A percentile compares a stretch with the other conserved stretches of the same genome.
These are phyloP conservation scores for Rotaria macrura DNA, from an alignment of 2,888 invertebrate species.

Conservation along the genomic window DNA sequence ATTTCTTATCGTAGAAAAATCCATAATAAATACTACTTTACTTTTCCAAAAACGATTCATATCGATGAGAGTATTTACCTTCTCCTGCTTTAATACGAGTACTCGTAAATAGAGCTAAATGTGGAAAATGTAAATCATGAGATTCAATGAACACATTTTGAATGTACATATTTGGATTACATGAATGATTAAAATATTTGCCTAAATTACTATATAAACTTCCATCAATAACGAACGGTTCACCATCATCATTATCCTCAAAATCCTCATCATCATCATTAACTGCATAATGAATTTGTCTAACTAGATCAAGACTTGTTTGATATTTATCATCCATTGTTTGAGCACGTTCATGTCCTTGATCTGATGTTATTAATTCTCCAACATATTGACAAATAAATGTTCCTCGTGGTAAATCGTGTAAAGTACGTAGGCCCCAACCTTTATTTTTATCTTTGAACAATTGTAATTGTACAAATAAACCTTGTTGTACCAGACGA, in stretches of 20 bases:
- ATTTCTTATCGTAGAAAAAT: neutral
- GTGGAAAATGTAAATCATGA: conserved; percentile 62
- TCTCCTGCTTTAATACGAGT: conserved; percentile 71
- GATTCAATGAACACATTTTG: conserved; percentile 60
- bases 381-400: neutral
- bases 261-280: neutral
- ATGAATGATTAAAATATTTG: conserved; percentile 91
- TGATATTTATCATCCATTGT: neutral
- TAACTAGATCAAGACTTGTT: neutral
- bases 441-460: conserved; percentile 78
- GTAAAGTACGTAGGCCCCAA: conserved; percentile 86
- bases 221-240: neutral
- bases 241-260: neutral
- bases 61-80: too few relatives aligned
- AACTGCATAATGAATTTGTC: neutral
- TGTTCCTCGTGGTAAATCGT: conserved; percentile 67
- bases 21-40: neutral
- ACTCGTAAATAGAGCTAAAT: conserved; percentile 85
- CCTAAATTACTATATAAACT: neutral
- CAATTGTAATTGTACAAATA: conserved; percentile 65
- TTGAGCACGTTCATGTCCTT: conserved; percentile 5
- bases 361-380: neutral
- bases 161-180: conserved; percentile 97
- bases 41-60: too few relatives aligned
- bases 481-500: conserved; percentile 81